Percentiles rank a stretch among this genome's conserved stretches.
Conservation (phyloP, 2,888 invertebrate species). For the Ptychoptera albimana region DNA sequence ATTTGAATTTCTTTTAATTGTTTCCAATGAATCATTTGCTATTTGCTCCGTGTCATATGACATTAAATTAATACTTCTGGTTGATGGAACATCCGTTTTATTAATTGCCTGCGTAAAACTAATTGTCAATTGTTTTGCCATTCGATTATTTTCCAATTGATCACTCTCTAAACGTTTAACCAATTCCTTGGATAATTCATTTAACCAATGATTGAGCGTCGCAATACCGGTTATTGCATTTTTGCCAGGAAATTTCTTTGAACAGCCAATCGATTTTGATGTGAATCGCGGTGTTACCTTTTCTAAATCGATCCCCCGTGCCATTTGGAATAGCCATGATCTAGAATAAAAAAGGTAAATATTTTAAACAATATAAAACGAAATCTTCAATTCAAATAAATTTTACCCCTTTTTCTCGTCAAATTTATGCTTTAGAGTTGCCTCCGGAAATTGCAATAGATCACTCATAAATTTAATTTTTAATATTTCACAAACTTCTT, state of each 20-base stretch:
- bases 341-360: slow-evolving; percentile 30
- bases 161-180: slow-evolving; percentile 70
- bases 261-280: slow-evolving; percentile 88
- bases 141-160: slow-evolving; percentile 60
- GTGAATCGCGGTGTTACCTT: slow-evolving; percentile 70
- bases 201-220: slow-evolving; percentile 62
- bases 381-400: slow-evolving; percentile 3
- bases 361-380: slow-evolving; percentile 3
- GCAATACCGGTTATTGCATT: slow-evolving; percentile 50
- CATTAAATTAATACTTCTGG: slow-evolving; percentile 41
- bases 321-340: slow-evolving; percentile 70
- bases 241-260: slow-evolving; percentile 82
- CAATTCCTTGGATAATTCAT: slow-evolving; percentile 66
- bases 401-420: slow-evolving; percentile 77
- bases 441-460: slow-evolving; percentile 50
- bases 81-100: slow-evolving; percentile 41
- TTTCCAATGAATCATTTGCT: slow-evolving; percentile 43
- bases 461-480: slow-evolving; percentile 68
- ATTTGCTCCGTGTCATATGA: slow-evolving; percentile 52
- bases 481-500: slow-evolving; percentile 54
- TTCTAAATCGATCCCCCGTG: slow-evolving; percentile 75
- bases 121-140: slow-evolving; percentile 59
- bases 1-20: slow-evolving; percentile 44
- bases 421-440: slow-evolving; percentile 53
- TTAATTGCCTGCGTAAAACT: slow-evolving; percentile 44